phyloP scores from a whole-genome alignment of 2,888 invertebrate species.

The Sinhomidia bicolor region DNA sequence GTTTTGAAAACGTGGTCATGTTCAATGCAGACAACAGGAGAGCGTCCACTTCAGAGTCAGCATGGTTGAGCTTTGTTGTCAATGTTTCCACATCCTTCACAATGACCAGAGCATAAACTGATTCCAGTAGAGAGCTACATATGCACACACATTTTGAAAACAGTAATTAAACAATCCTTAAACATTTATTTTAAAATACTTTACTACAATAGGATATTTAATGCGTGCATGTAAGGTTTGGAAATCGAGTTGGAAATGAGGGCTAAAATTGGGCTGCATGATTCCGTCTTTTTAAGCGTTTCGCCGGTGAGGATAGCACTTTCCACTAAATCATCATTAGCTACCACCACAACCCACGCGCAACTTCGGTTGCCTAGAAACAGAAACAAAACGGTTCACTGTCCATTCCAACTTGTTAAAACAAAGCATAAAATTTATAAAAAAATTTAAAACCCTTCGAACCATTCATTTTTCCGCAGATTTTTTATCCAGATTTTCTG shows the following conservation, averaged over 20 bases:
- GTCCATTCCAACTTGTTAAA: no score
- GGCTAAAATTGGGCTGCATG: not conserved
- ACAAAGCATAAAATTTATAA: no score
- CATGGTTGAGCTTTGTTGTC: not conserved
- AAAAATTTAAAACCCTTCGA: no score
- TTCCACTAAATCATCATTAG: not conserved
- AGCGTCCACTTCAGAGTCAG: not conserved
- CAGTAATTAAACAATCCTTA: not conserved
- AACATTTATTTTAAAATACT: not conserved
- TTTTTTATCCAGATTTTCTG: no score
- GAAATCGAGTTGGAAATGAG: not conserved
- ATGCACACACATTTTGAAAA: not conserved
- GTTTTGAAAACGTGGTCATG: slow-evolving; percentile 16
- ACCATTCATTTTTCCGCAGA: no score
- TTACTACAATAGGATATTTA: not conserved
- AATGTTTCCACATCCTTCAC: not conserved
- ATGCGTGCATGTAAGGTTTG: not conserved
- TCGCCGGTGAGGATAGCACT: not conserved
- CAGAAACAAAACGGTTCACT: no score
- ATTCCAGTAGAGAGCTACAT: not conserved
- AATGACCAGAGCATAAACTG: not conserved
- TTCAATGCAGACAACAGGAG: not conserved
- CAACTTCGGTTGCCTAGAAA: not conserved
- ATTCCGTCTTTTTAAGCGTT: not conserved
- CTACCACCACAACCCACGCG: slow-evolving; percentile 16